These are phyloP conservation scores for Galago senegalensis DNA, from an alignment of 2,797 vertebrate species.

Conservation along the genomic window DNA sequence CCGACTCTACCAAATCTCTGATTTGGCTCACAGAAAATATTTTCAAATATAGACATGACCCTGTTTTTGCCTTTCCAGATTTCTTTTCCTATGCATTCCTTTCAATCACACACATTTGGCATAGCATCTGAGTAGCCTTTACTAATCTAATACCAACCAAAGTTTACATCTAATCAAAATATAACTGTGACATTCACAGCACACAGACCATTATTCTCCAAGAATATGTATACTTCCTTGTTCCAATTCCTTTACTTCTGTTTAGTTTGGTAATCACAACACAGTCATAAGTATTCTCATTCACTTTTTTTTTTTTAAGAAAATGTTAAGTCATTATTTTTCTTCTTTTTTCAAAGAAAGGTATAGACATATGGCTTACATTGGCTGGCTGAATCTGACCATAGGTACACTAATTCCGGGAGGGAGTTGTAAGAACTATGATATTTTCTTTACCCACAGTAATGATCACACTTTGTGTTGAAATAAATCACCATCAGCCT, in stretches of 20 bases:
- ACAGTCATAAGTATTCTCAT: background rate
- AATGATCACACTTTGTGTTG: background rate
- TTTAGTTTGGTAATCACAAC: background rate
- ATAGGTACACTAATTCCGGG: background rate
- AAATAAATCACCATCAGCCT: background rate
- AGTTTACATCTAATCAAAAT: background rate
- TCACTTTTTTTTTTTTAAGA: background rate
- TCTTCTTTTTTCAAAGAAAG: background rate
- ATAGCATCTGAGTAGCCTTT: rapidly evolving
- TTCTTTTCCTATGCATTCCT: background rate
- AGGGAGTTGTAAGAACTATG: background rate
- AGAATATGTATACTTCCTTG: background rate
- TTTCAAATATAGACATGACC: background rate
- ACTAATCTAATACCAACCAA: background rate
- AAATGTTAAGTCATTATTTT: background rate
- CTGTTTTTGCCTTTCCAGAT: background rate
- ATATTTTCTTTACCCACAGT: background rate
- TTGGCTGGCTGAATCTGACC: background rate
- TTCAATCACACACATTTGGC: background rate
- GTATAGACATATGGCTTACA: rapidly evolving
- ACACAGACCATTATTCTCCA: too few relatives aligned
- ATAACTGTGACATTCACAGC: background rate
- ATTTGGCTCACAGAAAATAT: background rate
- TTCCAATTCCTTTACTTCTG: background rate
- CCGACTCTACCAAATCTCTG: too few relatives aligned